A percentile compares a stretch with the other conserved stretches of the same genome.
Conservation (phyloP, 2,113 vertebrate genomes). For the Stigmatopora argus region DNA sequence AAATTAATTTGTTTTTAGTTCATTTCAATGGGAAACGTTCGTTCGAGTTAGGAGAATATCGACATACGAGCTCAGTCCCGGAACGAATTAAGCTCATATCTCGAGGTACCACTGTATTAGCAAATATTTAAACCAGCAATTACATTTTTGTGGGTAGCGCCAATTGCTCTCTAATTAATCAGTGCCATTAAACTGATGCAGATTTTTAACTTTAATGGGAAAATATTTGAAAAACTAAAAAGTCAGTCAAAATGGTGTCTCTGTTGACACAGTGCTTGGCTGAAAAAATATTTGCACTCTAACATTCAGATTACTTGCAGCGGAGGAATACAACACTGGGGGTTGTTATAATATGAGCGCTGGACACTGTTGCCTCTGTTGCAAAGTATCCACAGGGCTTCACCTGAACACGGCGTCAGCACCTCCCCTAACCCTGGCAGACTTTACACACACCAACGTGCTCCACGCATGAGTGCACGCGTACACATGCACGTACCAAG, state of each 20-base stretch:
- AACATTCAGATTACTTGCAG: conserved; percentile 55
- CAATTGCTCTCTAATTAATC: conserved; percentile 55
- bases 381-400: conserved; percentile 52
- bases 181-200: conserved; percentile 56
- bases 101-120: too few relatives aligned
- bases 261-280: conserved; percentile 68
- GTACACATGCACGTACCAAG: conserved; percentile 37
- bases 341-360: conserved; percentile 60
- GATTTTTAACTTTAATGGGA: conserved; percentile 63
- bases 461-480: conserved; percentile 39
- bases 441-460: conserved; percentile 37
- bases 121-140: conserved; percentile 13
- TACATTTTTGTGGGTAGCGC: conserved; percentile 38
- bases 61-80: too few relatives aligned
- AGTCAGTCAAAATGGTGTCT: conserved; percentile 56
- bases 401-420: conserved; percentile 46
- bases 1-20: too few relatives aligned
- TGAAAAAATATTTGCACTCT: conserved; percentile 67
- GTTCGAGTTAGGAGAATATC: too few relatives aligned
- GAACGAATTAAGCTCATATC: too few relatives aligned
- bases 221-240: conserved; percentile 62
- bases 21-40: too few relatives aligned
- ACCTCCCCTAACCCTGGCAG: conserved; percentile 14
- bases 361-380: conserved; percentile 72
- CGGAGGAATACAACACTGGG: conserved; percentile 56